Base-by-base conservation (phyloP, 37 sponge, comb jelly and placozoan genomes). In the Oscarella lobularis region DNA sequence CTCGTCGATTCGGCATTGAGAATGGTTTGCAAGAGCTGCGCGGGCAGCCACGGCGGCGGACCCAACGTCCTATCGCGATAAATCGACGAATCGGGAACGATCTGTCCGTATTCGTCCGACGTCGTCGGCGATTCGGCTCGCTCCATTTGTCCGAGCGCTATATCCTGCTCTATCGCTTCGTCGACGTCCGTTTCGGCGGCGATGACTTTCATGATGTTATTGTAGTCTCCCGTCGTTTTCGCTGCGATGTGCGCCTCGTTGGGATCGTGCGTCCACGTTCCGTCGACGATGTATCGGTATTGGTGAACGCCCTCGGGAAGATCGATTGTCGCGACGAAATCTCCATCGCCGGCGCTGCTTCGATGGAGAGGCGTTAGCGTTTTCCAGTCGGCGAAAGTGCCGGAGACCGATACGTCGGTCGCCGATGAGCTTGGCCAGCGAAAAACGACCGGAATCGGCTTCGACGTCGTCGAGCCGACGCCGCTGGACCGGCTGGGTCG, bases 201-300 rank as follows among this genome's bases (percentile, higher is more conserved):
- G 5, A 31, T 20, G 66, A 78, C 80, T 31, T 29, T 33, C 20
- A 78, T 76, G 6, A 78, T 30, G 31, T 78, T 78, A 39, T 78
- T 78, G 36, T 76, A 27, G 27, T 75, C 80, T 2, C 80, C 80
- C 41, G 37, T 76, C 3, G 73, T 3, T 29, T 78, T 75, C 3
- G 77, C 38, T n/a, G n/a, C n/a, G 3, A 78, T 41, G n/a, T 31
- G 6, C 14, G 9, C 89, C 73, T 88, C 85, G 75, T 73, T 77
- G 38, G 89, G 77, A 74, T 92, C 84, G 77, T 92, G 93, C 0
- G 83, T 35, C 93, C 93, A 92, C 72, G 85, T 73, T 0, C 93
- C 93, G 73, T 92, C 89, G 37, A 88, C 89, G 75, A 60, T 78
- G 71, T 86, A 92, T 76, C 88, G 88, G 80, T 88, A 92, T 72